Base-by-base conservation (phyloP, 2,888 invertebrate genomes). In the Bellardia pandia region DNA sequence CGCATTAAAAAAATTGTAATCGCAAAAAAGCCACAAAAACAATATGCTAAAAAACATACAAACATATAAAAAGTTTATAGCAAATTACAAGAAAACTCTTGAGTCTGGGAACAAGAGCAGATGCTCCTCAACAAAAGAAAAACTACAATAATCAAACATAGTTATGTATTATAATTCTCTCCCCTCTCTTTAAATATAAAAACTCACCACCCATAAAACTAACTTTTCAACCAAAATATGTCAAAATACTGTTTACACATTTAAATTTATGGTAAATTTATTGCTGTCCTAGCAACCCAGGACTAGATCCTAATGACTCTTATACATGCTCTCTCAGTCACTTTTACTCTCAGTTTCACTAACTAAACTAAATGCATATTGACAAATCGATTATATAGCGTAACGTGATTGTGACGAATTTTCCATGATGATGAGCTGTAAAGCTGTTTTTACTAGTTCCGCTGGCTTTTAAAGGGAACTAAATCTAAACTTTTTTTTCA, bases 391-490 rank as follows among this genome's bases (percentile, higher is more conserved):
- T 93, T 93, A 89, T 89, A 78, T 72, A 85, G 91, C 93, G 92
- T 93, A 92, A 93, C 93, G 93, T 93, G 92, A 92, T 93, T 92
- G 91, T 92, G 92, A 91, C 93, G 93, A 93, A 93, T 93, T 91
- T 68, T 14, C 48, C 42, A 42, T 33, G 68, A 42, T 33, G 68
- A 16, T 71, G 74, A 64, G 40, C 78, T 58, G 71, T 51, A 74
- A 85, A 87, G 87, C 81, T 85, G 87, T 74, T 81, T 62, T 56
- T 60, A 53, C 74, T 71, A 68, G 60, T 78, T 51, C 14, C 69
- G 7, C 69, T 62, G 51, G 16, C 71, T 45, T 13, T 14, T 40
- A 3, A 51, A 62, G 53, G 42, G 56, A 64, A 58, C 48, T 64
- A 58, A 84, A 58, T 42, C 30, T 64, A 40, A 75, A 71, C 56